Conservation (phyloP, 1,140 invertebrate species). For the Batillaria attramentaria region DNA sequence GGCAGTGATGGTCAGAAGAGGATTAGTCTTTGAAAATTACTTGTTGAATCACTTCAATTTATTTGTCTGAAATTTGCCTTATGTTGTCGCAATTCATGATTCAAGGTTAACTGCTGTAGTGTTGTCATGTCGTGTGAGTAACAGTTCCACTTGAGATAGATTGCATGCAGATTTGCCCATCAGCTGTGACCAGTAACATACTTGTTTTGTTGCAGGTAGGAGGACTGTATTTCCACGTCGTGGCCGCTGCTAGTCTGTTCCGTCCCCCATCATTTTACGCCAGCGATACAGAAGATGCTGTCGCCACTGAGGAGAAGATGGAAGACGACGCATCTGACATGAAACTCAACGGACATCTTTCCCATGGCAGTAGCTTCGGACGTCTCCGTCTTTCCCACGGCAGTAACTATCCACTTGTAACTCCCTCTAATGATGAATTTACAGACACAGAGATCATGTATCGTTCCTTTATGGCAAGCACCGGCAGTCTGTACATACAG, state of each 20-base stretch:
- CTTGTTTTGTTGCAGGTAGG: slow-evolving; percentile 65
- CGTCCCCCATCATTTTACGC: slow-evolving; percentile 73
- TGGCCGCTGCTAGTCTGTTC: slow-evolving; percentile 58
- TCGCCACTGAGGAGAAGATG: not conserved
- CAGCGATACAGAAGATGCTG: not conserved
- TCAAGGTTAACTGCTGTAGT: too few relatives aligned
- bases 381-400: not conserved
- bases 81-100: too few relatives aligned
- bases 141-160: too few relatives aligned
- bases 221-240: slow-evolving; percentile 45
- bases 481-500: slow-evolving; percentile 14
- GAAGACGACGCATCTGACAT: not conserved
- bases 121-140: too few relatives aligned
- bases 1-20: too few relatives aligned
- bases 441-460: not conserved
- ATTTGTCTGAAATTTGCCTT: too few relatives aligned
- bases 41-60: too few relatives aligned
- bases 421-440: not conserved
- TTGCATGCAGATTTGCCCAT: too few relatives aligned
- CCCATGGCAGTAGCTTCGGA: not conserved
- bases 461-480: slow-evolving; percentile 6
- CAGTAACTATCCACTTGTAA: not conserved
- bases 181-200: too few relatives aligned
- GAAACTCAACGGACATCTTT: not conserved
- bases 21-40: too few relatives aligned